These are phyloP conservation scores for Euura saliciscinereae DNA, from an alignment of 1,140 invertebrate species.

Conservation along the genomic window DNA sequence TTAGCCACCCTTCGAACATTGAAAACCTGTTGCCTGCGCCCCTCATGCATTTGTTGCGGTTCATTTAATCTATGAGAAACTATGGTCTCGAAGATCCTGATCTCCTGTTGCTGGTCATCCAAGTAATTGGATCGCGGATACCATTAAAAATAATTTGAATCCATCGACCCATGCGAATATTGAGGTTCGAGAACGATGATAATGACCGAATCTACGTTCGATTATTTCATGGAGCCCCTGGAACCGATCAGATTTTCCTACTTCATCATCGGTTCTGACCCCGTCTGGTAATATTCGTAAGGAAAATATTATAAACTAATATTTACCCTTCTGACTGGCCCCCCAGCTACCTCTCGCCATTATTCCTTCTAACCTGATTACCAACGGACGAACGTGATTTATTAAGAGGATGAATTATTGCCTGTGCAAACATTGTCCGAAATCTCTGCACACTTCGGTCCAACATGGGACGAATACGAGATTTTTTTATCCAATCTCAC, in stretches of 20 bases:
- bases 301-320: conserved; percentile 15
- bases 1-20: conserved; percentile 1
- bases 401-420: neutral
- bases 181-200: neutral
- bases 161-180: neutral
- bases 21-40: conserved; percentile 9
- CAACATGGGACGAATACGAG: neutral
- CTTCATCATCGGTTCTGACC: no score
- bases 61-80: conserved; percentile 6
- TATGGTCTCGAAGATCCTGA: neutral
- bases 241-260: no score
- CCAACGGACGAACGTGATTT: neutral
- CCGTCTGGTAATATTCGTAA: neutral
- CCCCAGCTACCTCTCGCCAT: neutral
- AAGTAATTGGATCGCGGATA: neutral
- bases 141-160: no score
- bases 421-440: neutral
- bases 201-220: neutral
- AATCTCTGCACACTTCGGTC: neutral
- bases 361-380: conserved; percentile 8
- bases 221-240: no score
- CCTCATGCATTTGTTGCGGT: neutral
- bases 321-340: neutral
- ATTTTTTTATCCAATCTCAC: no score
- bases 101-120: neutral